Conservation (phyloP, 1,140 invertebrate genomes). For the Euwallacea similis region DNA sequence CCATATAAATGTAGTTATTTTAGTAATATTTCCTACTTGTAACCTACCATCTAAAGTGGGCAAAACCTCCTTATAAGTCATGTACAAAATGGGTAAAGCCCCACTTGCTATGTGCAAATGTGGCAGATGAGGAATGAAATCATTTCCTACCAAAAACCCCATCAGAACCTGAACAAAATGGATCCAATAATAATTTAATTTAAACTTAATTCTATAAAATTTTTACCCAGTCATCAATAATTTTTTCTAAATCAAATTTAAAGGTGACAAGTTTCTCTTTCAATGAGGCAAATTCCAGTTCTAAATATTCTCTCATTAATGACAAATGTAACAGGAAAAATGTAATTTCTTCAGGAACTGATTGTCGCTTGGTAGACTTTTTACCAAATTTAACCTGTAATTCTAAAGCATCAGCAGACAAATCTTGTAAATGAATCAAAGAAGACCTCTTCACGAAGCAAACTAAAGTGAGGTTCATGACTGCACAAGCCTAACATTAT, state of each 20-base stretch:
- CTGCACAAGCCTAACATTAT: constrained; percentile 93
- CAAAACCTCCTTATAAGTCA: constrained; percentile 84
- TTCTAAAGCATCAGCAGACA: background rate
- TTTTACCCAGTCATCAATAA: constrained; percentile 69
- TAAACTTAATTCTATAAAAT: background rate
- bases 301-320: constrained; percentile 88
- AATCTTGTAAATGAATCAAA: background rate
- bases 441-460: constrained; percentile 85
- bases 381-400: constrained; percentile 70
- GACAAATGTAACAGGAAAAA: constrained; percentile 93
- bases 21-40: background rate
- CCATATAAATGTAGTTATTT: background rate
- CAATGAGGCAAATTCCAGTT: constrained; percentile 83
- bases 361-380: constrained; percentile 59
- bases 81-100: constrained; percentile 83
- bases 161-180: constrained; percentile 72
- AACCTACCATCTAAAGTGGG: constrained; percentile 78
- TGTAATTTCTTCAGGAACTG: constrained; percentile 83
- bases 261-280: constrained; percentile 68
- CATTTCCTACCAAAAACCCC: constrained; percentile 95
- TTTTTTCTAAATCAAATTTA: constrained; percentile 79
- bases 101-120: constrained; percentile 91
- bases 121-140: constrained; percentile 95
- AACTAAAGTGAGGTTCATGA: constrained; percentile 92
- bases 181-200: constrained; percentile 10